phyloP scores from a whole-genome alignment of 2,113 vertebrate species.

The Apaloderma vittatum region DNA sequence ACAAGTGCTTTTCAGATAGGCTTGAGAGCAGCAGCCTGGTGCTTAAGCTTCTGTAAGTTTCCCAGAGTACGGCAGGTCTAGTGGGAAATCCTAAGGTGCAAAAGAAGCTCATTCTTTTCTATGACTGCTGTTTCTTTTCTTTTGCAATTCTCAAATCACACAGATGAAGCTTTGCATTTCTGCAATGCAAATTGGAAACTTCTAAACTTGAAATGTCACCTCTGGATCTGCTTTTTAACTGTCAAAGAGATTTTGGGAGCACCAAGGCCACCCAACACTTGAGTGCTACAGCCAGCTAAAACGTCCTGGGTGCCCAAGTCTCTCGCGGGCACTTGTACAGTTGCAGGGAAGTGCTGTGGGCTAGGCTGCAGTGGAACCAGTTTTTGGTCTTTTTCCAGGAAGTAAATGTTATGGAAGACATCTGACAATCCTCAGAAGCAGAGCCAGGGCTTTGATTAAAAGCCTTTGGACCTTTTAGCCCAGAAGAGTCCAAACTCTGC shows the following conservation, averaged over 20 bases:
- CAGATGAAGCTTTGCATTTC: not conserved
- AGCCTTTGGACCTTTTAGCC: not conserved
- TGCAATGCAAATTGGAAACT: not conserved
- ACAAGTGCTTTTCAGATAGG: not conserved
- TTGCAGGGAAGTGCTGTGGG: not conserved
- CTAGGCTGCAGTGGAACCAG: not conserved
- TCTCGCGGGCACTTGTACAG: rapidly evolving
- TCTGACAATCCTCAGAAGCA: not conserved
- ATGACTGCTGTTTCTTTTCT: not conserved
- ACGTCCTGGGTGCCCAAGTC: not conserved
- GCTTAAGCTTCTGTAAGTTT: not conserved
- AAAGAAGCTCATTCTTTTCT: not conserved
- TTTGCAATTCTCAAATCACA: not conserved
- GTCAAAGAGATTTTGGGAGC: not conserved
- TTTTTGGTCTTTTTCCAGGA: not conserved
- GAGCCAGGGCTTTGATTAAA: not conserved
- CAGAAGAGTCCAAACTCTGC: not conserved
- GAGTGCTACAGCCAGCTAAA: not conserved
- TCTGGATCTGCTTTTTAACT: not conserved
- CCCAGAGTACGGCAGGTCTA: not conserved
- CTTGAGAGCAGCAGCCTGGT: not conserved
- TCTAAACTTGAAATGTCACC: not conserved
- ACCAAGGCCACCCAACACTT: not conserved
- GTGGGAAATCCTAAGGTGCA: not conserved
- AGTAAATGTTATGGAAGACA: not conserved